Evolutionary conservation across 2,888 invertebrate species (phyloP), one percentile per base, ranked within the genome.

Genomic region (Eilema sororculum): DNA sequence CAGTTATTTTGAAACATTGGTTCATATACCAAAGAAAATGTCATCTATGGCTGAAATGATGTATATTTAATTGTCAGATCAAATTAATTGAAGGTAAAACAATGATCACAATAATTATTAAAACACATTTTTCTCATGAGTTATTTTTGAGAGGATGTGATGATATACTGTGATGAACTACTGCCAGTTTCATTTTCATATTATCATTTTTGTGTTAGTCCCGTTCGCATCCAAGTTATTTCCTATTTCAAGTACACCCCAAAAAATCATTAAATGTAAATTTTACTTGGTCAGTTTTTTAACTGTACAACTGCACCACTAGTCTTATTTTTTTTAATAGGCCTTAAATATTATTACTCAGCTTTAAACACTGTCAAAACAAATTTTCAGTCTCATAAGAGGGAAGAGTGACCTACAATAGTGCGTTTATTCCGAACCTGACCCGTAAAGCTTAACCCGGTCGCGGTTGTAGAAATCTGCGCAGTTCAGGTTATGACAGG

Each of bases 21-120:
- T 99, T 80, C 98, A 99, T 96, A 99, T 99, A 96, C 99, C 99
- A 79, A 98, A 98, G 94, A 99, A 99, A 92, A 99, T 99, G 99
- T 99, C 99, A 64, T 97, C 97, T 71, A 99, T 99, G 99, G 99
- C 99, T 73, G 99, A 99, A 96, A 99, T 99, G 98, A 99, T 99
- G 99, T 99, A 99, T 90, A 99, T 98, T 94, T 98, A 96, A 96
- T n/a, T 28, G 63, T 57, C 56, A 22, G 28, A 30, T 9, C 10
- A 16, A 72, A 60, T 56, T 57, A 66, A 12, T 59, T 28, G n/a
- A n/a, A 52, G 52, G 52, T 46, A 52, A 20, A 46, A 52, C 20
- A 52, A 52, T n/a, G n/a, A 52, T 52, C n/a, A 8, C 52, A 52
- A n/a, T 2, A n/a, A n/a, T 46, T 20, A 46, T 20, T 0, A 46